These are phyloP conservation scores for Petrolisthes cinctipes DNA, from an alignment of 2,888 invertebrate species.

Conservation along the genomic window DNA sequence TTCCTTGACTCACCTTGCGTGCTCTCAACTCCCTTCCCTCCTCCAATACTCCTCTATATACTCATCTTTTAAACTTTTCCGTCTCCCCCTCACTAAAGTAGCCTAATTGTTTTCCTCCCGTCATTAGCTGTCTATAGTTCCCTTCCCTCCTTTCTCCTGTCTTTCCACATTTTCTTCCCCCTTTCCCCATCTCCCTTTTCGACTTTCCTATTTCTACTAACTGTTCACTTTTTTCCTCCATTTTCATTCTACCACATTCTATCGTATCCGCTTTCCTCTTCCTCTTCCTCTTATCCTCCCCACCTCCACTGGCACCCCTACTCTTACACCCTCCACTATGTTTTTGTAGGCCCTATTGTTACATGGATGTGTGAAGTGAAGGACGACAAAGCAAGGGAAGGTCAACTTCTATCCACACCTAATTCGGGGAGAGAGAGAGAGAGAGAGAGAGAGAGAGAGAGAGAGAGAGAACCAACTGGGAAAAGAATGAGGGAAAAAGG, in stretches of 20 bases:
- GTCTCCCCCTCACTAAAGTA: too few species aligned
- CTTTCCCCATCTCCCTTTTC: neutral
- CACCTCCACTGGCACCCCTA: neutral
- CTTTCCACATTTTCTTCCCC: neutral
- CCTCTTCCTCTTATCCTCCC: neutral
- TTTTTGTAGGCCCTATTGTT: neutral
- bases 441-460: neutral
- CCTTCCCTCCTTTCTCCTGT: neutral
- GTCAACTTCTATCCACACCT: neutral
- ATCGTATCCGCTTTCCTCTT: neutral
- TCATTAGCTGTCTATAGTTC: neutral
- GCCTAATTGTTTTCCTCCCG: neutral
- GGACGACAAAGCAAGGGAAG: too few species aligned
- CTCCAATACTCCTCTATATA: too few species aligned
- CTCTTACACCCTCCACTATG: neutral
- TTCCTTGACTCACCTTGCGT: too few species aligned
- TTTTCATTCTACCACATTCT: neutral
- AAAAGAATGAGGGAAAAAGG: neutral
- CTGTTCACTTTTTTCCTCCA: neutral
- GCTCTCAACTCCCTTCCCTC: too few species aligned
- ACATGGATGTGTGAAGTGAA: too few species aligned
- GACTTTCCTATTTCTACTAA: neutral
- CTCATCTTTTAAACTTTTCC: too few species aligned
- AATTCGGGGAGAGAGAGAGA: neutral
- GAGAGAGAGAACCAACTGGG: slow-evolving; percentile 3